These are phyloP conservation scores for Thyatira batis DNA, from an alignment of 2,888 invertebrate species.

Conservation along the genomic window DNA sequence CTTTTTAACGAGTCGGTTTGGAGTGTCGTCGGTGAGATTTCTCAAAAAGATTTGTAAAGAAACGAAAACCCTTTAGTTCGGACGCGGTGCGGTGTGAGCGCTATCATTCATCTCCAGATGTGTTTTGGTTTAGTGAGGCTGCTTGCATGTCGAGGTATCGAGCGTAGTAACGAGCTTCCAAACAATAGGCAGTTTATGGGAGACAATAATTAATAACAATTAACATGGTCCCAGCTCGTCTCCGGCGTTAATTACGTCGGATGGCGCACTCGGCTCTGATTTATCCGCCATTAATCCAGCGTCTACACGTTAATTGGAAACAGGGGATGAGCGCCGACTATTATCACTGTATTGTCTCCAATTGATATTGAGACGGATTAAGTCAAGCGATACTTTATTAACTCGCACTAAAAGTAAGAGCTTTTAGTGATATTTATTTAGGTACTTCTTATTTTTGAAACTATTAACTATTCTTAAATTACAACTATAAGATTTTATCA, in stretches of 20 bases:
- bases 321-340: constrained; percentile 7
- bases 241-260: constrained; percentile 15
- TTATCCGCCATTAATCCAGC: constrained; percentile 11
- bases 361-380: neutral
- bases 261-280: constrained; percentile 8
- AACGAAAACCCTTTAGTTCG: neutral
- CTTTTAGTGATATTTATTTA: too few species aligned
- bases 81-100: neutral
- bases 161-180: neutral
- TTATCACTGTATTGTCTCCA: constrained; percentile 2
- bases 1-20: neutral
- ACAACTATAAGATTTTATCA: too few species aligned
- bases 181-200: constrained; percentile 9
- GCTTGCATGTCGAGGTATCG: constrained; percentile 2
- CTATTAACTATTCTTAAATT: too few species aligned
- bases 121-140: neutral
- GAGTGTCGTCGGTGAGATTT: neutral
- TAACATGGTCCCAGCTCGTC: constrained; percentile 15
- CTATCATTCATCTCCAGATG: neutral
- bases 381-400: neutral
- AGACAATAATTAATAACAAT: constrained; percentile 35
- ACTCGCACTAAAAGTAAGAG: too few species aligned
- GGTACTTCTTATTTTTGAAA: too few species aligned
- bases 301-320: constrained; percentile 5
- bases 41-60: neutral